These are phyloP conservation scores for Echinarachnius parma DNA, from an alignment of 53 echinoderm and acorn worm species.

Conservation along the genomic window DNA sequence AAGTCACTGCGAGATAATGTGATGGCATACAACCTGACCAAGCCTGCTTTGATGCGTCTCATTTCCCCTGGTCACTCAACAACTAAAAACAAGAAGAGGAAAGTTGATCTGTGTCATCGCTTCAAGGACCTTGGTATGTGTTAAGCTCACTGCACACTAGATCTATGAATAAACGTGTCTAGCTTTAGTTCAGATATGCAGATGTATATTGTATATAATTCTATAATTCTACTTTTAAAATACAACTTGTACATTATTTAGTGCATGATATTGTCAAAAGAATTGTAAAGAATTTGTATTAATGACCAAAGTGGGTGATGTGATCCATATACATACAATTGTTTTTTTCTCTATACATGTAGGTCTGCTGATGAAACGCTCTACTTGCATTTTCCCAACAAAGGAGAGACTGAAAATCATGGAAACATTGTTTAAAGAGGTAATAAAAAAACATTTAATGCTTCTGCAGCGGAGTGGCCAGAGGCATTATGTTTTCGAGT, in stretches of 20 bases:
- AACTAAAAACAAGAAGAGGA: constrained; percentile 20
- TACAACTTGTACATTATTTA: no score
- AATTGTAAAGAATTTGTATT: no score
- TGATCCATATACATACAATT: no score
- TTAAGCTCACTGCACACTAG: background rate
- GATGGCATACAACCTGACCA: constrained; percentile 33
- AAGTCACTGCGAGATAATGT: constrained; percentile 28
- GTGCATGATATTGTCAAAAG: no score
- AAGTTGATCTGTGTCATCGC: constrained; percentile 24
- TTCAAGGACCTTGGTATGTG: constrained; percentile 26
- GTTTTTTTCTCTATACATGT: background rate
- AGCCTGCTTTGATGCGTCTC: constrained; percentile 8
- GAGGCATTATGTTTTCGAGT: no score
- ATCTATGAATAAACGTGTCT: no score
- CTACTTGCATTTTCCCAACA: constrained; percentile 79
- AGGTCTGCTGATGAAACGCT: constrained; percentile 82
- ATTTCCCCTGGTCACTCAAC: background rate
- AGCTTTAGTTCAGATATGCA: no score
- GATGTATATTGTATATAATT: background rate
- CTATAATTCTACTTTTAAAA: background rate
- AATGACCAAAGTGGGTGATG: no score
- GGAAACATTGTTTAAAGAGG: constrained; percentile 64
- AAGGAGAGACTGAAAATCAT: constrained; percentile 71
- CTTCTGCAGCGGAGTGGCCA: no score
- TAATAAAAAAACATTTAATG: no score